phyloP scores from a whole-genome alignment of 2,888 invertebrate species.

The Pachymerium ferrugineum region DNA sequence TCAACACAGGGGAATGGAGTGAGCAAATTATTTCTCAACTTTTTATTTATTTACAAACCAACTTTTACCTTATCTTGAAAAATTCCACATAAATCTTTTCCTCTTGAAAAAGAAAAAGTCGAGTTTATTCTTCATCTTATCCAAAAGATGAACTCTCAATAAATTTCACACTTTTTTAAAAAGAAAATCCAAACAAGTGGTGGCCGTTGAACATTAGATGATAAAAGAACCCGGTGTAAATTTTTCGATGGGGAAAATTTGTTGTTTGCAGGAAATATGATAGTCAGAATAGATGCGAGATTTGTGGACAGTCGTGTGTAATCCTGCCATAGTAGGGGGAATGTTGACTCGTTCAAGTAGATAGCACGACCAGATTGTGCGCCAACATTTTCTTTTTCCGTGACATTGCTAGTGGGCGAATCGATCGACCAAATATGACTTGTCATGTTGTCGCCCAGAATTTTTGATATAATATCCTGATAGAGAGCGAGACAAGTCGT shows the following conservation, averaged over 20 bases:
- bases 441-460: slow-evolving; percentile 2
- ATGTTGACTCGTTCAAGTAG: slow-evolving; percentile 8
- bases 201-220: not conserved
- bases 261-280: slow-evolving; percentile 8
- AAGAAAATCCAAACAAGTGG: not conserved
- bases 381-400: not conserved
- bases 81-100: not conserved
- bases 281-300: not conserved
- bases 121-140: too few species aligned
- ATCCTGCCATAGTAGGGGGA: not conserved
- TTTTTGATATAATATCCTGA: slow-evolving; percentile 8
- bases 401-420: slow-evolving; percentile 8
- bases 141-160: not conserved
- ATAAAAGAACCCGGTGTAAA: not conserved
- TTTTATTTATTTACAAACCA: too few species aligned
- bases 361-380: not conserved
- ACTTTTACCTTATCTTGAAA: too few species aligned
- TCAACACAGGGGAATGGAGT: too few species aligned
- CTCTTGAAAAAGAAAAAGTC: too few species aligned
- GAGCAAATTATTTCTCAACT: too few species aligned
- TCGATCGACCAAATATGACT: slow-evolving; percentile 12
- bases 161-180: not conserved
- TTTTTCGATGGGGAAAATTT: not conserved
- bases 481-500: not conserved
- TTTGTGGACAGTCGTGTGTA: slow-evolving; percentile 1